These are phyloP conservation scores for Timema cristinae DNA, from an alignment of 2,888 invertebrate genomes.

Conservation along the genomic window DNA sequence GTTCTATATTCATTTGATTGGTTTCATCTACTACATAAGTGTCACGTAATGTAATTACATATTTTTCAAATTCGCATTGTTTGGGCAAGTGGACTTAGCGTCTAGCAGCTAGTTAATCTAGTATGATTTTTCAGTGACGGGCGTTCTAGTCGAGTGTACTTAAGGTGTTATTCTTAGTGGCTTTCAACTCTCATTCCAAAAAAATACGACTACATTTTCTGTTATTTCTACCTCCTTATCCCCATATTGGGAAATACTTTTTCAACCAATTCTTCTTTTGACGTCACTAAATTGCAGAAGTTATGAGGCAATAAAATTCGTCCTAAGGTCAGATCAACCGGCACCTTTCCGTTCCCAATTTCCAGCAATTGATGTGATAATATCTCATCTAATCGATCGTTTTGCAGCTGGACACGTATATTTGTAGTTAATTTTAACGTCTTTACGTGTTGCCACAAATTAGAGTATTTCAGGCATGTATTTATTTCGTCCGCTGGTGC, in stretches of 20 bases:
- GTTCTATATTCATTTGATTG: too few relatives aligned
- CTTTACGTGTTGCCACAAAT: background rate
- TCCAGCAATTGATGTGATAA: background rate
- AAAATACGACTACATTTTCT: too few relatives aligned
- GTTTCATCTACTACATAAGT: too few relatives aligned
- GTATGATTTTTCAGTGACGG: too few relatives aligned
- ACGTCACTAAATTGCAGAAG: conserved; percentile 22
- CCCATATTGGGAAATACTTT: conserved; percentile 21
- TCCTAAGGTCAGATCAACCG: conserved; percentile 8
- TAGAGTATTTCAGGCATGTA: background rate
- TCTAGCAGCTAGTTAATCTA: too few relatives aligned
- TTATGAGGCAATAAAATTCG: background rate
- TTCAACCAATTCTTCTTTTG: conserved; percentile 24
- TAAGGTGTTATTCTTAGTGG: too few relatives aligned
- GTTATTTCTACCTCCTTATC: too few relatives aligned
- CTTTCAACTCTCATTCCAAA: too few relatives aligned
- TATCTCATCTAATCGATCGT: background rate
- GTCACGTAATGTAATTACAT: too few relatives aligned
- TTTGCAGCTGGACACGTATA: background rate
- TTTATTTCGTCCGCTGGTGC: conserved; percentile 20
- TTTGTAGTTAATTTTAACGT: conserved; percentile 9
- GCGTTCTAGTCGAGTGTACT: too few relatives aligned
- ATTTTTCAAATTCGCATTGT: too few relatives aligned
- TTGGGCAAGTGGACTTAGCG: too few relatives aligned
- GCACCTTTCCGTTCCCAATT: background rate